Evolutionary conservation across 30 jellyfish, hydroid and myxozoan species (phyloP), one percentile per base, ranked within the genome.

Genomic region (Sanderia malayensis): DNA sequence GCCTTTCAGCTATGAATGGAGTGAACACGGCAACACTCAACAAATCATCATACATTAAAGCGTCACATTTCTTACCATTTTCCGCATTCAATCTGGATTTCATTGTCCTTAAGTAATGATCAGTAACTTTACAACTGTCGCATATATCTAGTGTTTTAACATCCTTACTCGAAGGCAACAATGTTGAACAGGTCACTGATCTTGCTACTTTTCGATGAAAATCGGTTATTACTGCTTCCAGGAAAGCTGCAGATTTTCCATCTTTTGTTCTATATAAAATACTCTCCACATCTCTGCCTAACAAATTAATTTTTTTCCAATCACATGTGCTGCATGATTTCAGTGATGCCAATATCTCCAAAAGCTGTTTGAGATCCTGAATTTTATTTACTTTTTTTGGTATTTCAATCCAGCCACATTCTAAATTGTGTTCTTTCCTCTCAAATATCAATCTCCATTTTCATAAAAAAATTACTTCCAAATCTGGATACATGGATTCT

Each of bases 91-190:
- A 4, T 22, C 25, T n/a, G 7, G 66, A 8, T 52, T 20, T 19
- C 21, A n/a, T 21, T 58, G 70, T 52, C n/a, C 66, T 52, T 15
- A 52, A 22, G n/a, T 52, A 52, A 52, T 52, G 66, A 4, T n/a
- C 66, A 15, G 21, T 4, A 4, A 4, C n/a, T 4, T 4, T 7
- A 52, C 66, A 52, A 4, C 21, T 4, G n/a, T 52, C 66, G n/a
- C 66, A 52, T 2, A 22, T 37, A 11, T 11, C 13, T 37, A 11
- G 52, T 37, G 52, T 37, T 11, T 37, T 37, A 37, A 37, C 13
- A 3, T 6, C 6, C 6, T 6, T 6, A 11, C 13, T 11, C 6
- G 52, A 37, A 37, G 52, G 52, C 52, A 37, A 3, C 52, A 37
- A 37, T 11, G 13, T 6, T 3, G 52, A 6, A 37, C 52, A 37